Base-by-base conservation (phyloP, 2,888 invertebrate species). In the Drosophila limbata region DNA sequence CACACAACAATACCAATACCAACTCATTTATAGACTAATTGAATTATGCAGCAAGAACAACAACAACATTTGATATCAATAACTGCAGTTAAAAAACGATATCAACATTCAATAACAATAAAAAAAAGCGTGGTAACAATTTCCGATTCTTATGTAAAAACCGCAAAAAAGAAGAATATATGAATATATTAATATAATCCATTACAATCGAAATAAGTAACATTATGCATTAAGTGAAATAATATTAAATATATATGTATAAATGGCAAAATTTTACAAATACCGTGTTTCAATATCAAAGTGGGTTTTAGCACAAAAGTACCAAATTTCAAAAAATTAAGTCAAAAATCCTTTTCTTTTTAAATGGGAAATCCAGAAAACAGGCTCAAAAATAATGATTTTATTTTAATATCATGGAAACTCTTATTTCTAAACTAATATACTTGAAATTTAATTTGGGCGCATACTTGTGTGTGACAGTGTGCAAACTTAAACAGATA, bases 191-290 rank as follows among this genome's bases (percentile, higher is more conserved):
- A 15, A n/a, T 33, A 59, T 69, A 84, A 84, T 61, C 70, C 69
- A 85, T 75, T 79, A 80, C 56, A 78, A 72, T 87, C 68, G 72
- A 84, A 77, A 66, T 84, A 84, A 86, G 83, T 71, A 79, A 84
- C 72, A 69, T 53, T 77, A 77, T 55, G 59, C 51, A 70, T 68
- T 87, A 82, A 87, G 84, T 60, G 69, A 60, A 73, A 50, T 72
- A 76, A 73, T 75, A 84, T 80, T 72, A 77, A 73, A 83, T 82
- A 79, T 82, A 79, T 79, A 84, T 84, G 83, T 85, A 81, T 85
- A 85, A 85, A 85, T 87, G 83, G 88, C 85, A 87, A 85, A 85
- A 83, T 87, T 87, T 87, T 85, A 87, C 21, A 67, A 47, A 19
- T 17, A 4, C 10, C 19, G 61, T 48, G 47, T 70, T 70, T 69